phyloP scores from a whole-genome alignment of 2,888 invertebrate genomes.

The Chloroclystis v-ata region DNA sequence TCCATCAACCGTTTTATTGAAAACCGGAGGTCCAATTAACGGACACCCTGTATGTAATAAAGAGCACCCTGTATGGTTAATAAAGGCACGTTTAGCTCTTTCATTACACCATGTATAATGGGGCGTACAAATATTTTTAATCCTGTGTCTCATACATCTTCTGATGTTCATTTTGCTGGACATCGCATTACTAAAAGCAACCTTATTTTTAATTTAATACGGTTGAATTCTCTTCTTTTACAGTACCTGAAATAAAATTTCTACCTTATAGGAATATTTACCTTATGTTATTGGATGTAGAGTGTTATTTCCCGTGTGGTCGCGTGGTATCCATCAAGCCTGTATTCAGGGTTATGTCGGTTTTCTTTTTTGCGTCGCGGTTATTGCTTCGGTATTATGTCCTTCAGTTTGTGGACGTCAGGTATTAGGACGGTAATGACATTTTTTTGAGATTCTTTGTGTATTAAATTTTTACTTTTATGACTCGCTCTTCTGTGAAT shows the following conservation, averaged over 20 bases:
- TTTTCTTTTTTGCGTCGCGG: conserved; percentile 58
- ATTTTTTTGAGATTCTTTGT: neutral
- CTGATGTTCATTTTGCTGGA: conserved; percentile 72
- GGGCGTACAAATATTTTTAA: conserved; percentile 78
- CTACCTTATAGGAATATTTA: neutral
- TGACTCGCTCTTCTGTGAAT: too few relatives aligned
- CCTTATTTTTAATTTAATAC: conserved; percentile 27
- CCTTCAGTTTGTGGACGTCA: conserved; percentile 47
- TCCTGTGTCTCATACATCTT: conserved; percentile 75
- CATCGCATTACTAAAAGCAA: conserved; percentile 32
- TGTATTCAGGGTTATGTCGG: conserved; percentile 51
- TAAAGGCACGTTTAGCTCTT: conserved; percentile 70
- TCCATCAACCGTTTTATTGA: conserved; percentile 65
- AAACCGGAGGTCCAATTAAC: conserved; percentile 65
- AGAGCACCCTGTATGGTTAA: conserved; percentile 64
- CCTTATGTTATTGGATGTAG: neutral
- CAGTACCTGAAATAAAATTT: conserved; percentile 23
- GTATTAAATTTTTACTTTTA: neutral
- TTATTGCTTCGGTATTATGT: conserved; percentile 54
- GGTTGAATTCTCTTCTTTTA: neutral
- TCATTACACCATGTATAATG: conserved; percentile 76
- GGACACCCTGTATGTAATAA: conserved; percentile 47
- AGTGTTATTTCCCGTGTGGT: conserved; percentile 27
- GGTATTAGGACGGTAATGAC: conserved; percentile 36
- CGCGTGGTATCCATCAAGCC: conserved; percentile 34